Evolutionary conservation across 2,113 vertebrate species (phyloP), one percentile per base, ranked within the genome.

Genomic region (Cyanistes caeruleus): DNA sequence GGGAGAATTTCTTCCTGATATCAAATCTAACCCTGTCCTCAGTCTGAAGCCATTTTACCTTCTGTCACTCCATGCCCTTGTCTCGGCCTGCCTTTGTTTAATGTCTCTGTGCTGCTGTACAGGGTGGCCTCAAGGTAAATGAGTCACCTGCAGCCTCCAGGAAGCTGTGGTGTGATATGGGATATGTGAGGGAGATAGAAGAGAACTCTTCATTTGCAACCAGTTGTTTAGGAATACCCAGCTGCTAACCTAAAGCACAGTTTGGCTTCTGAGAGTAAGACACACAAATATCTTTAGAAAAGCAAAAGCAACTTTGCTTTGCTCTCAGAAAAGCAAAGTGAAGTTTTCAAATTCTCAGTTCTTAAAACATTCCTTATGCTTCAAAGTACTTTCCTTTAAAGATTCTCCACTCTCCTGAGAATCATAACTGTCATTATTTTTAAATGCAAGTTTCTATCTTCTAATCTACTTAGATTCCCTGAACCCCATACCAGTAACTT

Each of bases 371-470:
- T 92, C 80, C 72, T 74, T 37, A 89, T 19, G 31, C 73, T 90
- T 90, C 64, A 90, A 89, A 90, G 67, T 74, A 27, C 30, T 84
- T 88, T 65, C 25, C 46, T 92, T 94, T 84, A 51, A 88, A 84
- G 59, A 55, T 37, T 92, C 52, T 31, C 35, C 31, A 31, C 41
- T 16, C 8, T 28, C 68, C 46, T 1, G 46, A 80, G 85, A 93
- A 53, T 51, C 52, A 55, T 24, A 77, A 68, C 39, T 89, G 43
- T 86, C 76, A 41, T 86, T 80, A 90, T 90, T 93, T 96, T 90
- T 11, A 89, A 89, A 84, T 63, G 48, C 31, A 77, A 74, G 80
- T 93, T 77, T 74, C 43, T 90, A 6, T 77, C 15, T 93, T 74
- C 39, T 87, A 27, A 46, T 70, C n/a, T 55, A 41, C 39, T 67